These are phyloP conservation scores for Chrysomela aeneicollis DNA, from an alignment of 2,888 invertebrate genomes.

Conservation along the genomic window DNA sequence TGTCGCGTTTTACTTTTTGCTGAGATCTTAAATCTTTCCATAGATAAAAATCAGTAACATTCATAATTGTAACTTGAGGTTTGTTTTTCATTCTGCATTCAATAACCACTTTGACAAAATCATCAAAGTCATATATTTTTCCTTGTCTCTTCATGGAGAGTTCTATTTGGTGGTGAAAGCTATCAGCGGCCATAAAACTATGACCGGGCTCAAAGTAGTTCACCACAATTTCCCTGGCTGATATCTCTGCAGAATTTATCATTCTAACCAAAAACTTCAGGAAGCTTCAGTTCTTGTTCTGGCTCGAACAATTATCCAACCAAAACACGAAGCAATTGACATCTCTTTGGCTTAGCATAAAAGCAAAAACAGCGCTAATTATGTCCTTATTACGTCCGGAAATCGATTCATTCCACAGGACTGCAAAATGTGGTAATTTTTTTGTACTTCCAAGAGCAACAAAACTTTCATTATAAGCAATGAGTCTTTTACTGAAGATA, in stretches of 20 bases:
- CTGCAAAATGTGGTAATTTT: constrained; percentile 31
- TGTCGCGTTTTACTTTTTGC: constrained; percentile 11
- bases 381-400: constrained; percentile 38
- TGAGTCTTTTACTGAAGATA: constrained; percentile 24
- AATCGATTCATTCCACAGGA: constrained; percentile 48
- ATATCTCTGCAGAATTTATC: constrained; percentile 29
- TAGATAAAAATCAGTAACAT: constrained; percentile 12
- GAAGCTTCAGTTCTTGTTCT: constrained; percentile 34
- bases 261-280: constrained; percentile 29
- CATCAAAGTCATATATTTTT: constrained; percentile 32
- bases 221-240: constrained; percentile 20
- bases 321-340: constrained; percentile 22
- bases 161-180: too few species aligned
- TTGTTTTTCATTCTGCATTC: background rate
- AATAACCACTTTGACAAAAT: constrained; percentile 28
- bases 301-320: constrained; percentile 29
- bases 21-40: constrained; percentile 15
- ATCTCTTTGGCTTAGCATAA: constrained; percentile 22
- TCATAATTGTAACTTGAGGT: background rate
- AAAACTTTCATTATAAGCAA: constrained; percentile 34
- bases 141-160: constrained; percentile 28
- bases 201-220: constrained; percentile 33
- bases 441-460: constrained; percentile 27
- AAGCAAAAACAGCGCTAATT: constrained; percentile 22
- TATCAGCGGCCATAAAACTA: constrained; percentile 30